Evolutionary conservation across 2,797 vertebrate genomes (phyloP).

Genomic region (Danio kyathit): DNA sequence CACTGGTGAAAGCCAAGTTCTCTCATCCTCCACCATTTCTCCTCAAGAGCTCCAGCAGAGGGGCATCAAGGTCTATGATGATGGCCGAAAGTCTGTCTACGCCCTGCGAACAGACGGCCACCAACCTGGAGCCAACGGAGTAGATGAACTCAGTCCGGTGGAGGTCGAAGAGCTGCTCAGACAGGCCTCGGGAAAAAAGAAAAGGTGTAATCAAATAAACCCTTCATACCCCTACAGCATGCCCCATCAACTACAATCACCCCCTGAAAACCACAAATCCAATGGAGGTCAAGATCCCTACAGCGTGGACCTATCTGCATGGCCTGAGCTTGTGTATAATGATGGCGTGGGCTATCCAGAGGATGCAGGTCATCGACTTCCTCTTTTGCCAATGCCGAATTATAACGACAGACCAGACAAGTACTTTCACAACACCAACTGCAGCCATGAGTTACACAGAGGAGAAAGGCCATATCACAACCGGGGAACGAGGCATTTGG

Average conservation of each 20-base stretch:
- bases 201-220: constrained; percentile 11
- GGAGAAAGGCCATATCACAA: constrained; percentile 6
- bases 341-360: constrained; percentile 27
- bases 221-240: constrained; percentile 1
- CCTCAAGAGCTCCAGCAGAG: constrained; percentile 82
- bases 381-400: constrained; percentile 43
- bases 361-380: constrained; percentile 25
- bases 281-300: constrained; percentile 52
- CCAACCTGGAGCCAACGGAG: constrained; percentile 65
- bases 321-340: constrained; percentile 54
- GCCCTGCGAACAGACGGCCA: constrained; percentile 77
- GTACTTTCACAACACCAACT: constrained; percentile 23
- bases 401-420: constrained; percentile 18
- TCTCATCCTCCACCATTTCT: constrained; percentile 87
- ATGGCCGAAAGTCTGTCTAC: constrained; percentile 89
- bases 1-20: constrained; percentile 89
- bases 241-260: constrained; percentile 74
- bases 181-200: constrained; percentile 85
- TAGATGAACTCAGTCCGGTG: constrained; percentile 80
- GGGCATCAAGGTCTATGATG: constrained; percentile 93
- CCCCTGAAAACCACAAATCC: constrained; percentile 70
- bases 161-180: constrained; percentile 92
- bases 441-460: constrained; percentile 2
- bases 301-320: constrained; percentile 10
- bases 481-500: background rate